Base-by-base conservation (phyloP, 2,113 vertebrate species). In the Pampusana beccarii region DNA sequence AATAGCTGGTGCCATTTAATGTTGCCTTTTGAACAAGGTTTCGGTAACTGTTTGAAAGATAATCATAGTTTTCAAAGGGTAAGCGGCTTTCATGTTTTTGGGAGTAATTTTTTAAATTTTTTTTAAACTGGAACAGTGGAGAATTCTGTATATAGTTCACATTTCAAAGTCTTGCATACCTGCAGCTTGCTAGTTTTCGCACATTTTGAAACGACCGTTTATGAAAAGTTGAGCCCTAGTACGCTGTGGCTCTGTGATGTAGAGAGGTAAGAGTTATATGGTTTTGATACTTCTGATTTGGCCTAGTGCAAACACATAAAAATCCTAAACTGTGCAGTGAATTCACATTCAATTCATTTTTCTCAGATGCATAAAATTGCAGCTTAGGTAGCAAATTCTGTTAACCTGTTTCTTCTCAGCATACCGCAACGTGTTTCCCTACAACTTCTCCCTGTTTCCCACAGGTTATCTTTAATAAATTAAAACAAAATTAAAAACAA, bases 221-320 rank as follows among this genome's bases (percentile, higher is more conserved):
- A 17, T 36, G 31, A 69, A 44, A 73, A 50, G 34, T 21, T 82
- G 23, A 86, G 29, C 42, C 13, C 61, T 25, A 56, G 19, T 12
- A 34, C 0, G 0, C 34, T 19, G 24, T 33, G 17, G 6, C 34
- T 88, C 38, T 50, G 20, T 46, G 16, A 40, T n/a, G 38, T 33
- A 44, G 38, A 29, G 21, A 70, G 69, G 15, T 54, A 54, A 50
- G 13, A 79, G 33, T 9, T 56, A 2, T 13, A 23, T 13, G 5
- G 0, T 50, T 79, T 60, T 53, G 19, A 8, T 44, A 72, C 40
- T 64, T 90, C 36, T 53, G 12, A 34, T 88, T 24, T 54, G 13
- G 9, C 46, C 15, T 77, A 16, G 5, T 64, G 51, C 50, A 85
- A 69, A 69, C 6, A 46, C 9, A n/a, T 28, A 18, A n/a, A 71